phyloP scores from a whole-genome alignment of 2,797 vertebrate genomes.

The Odontamblyopus rebecca region DNA sequence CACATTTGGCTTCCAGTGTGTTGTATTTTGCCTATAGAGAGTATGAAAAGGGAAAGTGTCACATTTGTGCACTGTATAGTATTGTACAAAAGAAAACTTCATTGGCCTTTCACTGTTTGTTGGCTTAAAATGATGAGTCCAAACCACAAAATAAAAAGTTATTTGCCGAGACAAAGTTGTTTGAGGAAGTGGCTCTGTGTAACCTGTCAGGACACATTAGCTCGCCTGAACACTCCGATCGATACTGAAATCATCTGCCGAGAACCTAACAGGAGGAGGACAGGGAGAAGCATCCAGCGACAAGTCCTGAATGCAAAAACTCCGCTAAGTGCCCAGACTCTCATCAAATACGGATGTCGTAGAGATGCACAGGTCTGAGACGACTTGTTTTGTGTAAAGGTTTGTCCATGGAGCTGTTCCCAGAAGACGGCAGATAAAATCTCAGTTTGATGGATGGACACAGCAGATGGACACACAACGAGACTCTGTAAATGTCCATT shows the following conservation, averaged over 20 bases:
- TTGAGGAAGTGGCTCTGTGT: slow-evolving; percentile 1
- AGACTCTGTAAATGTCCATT: slow-evolving; percentile 41
- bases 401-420: slow-evolving; percentile 33
- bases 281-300: slow-evolving; percentile 41
- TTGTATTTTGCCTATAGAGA: no score
- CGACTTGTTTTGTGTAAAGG: slow-evolving; percentile 38
- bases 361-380: slow-evolving; percentile 24
- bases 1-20: no score
- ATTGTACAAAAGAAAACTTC: background rate
- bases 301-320: slow-evolving; percentile 29
- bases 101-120: background rate
- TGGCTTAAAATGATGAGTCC: background rate
- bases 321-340: slow-evolving; percentile 34
- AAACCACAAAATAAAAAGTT: background rate
- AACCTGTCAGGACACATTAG: slow-evolving; percentile 18
- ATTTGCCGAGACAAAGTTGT: background rate
- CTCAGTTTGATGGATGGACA: slow-evolving; percentile 38
- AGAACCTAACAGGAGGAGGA: slow-evolving; percentile 34
- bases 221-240: slow-evolving; percentile 20
- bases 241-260: slow-evolving; percentile 19
- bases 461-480: slow-evolving; percentile 25
- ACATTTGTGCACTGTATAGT: no score
- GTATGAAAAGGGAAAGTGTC: no score
- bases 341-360: slow-evolving; percentile 55
- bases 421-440: slow-evolving; percentile 52